Conservation (phyloP, 2,888 invertebrate genomes). For the Anthoptus insignis region DNA sequence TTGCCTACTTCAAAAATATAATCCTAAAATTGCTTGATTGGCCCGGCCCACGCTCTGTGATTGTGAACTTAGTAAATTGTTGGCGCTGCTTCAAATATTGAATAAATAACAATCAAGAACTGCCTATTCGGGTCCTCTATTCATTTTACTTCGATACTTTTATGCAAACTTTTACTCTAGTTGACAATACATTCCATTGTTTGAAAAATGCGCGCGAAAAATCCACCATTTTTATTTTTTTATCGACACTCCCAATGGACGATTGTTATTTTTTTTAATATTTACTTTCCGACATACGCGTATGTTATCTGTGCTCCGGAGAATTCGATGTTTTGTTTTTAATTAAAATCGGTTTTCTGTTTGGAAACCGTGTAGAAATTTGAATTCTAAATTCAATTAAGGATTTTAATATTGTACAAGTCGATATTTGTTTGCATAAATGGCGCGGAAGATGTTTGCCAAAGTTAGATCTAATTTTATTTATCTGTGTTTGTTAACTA, state of each 20-base stretch:
- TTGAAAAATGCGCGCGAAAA: slow-evolving; percentile 22
- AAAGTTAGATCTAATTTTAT: no score
- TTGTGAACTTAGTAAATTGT: background rate
- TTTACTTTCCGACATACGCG: slow-evolving; percentile 17
- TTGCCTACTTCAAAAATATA: no score
- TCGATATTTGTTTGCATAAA: no score
- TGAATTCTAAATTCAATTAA: slow-evolving; percentile 2
- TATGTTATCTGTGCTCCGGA: slow-evolving; percentile 18
- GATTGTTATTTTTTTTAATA: slow-evolving; percentile 19
- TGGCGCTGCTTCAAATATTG: slow-evolving; percentile 6
- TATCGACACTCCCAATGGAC: slow-evolving; percentile 10
- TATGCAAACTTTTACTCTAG: slow-evolving; percentile 3
- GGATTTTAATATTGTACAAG: background rate
- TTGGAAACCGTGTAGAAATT: background rate
- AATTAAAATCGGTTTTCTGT: slow-evolving; percentile 19
- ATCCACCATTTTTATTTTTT: slow-evolving; percentile 14
- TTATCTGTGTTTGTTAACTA: no score
- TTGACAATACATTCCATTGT: slow-evolving; percentile 22
- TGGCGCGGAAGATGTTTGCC: no score
- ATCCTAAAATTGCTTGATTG: no score
- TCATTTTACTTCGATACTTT: slow-evolving; percentile 15
- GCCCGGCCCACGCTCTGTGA: background rate
- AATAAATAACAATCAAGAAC: slow-evolving; percentile 11
- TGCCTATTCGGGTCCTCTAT: slow-evolving; percentile 1
- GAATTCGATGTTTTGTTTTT: slow-evolving; percentile 11